phyloP scores from a whole-genome alignment of 1,140 invertebrate genomes.

The Nasonia longicornis region DNA sequence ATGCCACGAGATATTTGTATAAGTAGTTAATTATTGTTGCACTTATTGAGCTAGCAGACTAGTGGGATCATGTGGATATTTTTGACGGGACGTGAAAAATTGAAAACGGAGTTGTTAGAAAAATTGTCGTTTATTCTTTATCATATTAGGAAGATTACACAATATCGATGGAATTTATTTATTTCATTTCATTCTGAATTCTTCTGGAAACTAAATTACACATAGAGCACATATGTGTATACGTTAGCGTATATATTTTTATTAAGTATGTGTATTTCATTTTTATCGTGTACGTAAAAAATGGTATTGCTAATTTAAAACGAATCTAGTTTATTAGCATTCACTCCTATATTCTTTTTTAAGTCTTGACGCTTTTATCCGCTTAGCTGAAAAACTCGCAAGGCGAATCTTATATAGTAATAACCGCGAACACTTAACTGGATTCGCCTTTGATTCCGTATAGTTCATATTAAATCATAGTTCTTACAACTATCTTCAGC shows the following conservation, averaged over 20 bases:
- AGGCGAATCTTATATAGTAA: slow-evolving; percentile 33
- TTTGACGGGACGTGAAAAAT: not conserved
- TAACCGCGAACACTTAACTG: slow-evolving; percentile 36
- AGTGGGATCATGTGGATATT: not conserved
- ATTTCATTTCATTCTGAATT: slow-evolving; percentile 11
- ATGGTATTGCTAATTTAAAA: slow-evolving; percentile 29
- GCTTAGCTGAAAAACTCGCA: slow-evolving; percentile 35
- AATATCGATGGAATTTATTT: slow-evolving; percentile 24
- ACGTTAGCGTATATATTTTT: not conserved
- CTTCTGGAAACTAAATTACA: slow-evolving; percentile 41
- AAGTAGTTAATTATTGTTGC: too few species aligned
- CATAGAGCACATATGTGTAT: slow-evolving; percentile 18
- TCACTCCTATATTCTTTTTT: slow-evolving; percentile 3
- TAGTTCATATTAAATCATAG: slow-evolving; percentile 25
- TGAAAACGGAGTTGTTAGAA: not conserved
- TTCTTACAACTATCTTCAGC: not conserved
- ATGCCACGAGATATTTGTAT: too few species aligned
- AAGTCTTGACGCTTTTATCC: slow-evolving; percentile 31
- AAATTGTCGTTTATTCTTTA: slow-evolving; percentile 17
- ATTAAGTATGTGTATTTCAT: not conserved
- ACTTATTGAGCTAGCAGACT: not conserved
- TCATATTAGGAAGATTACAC: slow-evolving; percentile 39
- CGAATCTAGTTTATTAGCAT: slow-evolving; percentile 20
- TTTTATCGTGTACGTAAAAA: slow-evolving; percentile 40
- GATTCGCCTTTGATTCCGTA: slow-evolving; percentile 35